Evolutionary conservation across 1,140 invertebrate species (phyloP), one percentile per base, ranked within the genome.

Genomic region (Drosophila obscura): DNA sequence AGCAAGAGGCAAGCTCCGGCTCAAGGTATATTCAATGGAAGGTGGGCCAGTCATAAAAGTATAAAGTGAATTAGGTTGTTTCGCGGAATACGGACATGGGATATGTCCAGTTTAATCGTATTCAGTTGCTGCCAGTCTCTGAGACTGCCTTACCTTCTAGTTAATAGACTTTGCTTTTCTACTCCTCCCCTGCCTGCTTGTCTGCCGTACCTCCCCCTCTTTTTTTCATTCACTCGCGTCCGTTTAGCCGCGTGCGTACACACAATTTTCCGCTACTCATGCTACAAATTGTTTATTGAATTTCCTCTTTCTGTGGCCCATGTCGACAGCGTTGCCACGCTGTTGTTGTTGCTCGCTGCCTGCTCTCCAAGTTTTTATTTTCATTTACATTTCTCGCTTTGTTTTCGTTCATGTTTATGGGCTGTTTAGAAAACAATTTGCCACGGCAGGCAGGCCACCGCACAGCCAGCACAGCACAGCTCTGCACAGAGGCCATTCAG

Each of bases 271-370:
- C 83, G 83, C 83, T 88, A 83, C 83, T 88, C 83, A 88, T 88
- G 83, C 85, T 88, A 80, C 83, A 88, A 88, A 88, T 88, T 88
- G 83, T 88, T 88, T 88, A 87, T 87, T 87, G 83, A 85, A 85
- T 85, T 85, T 85, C 82, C 82, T 85, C 82, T 84, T 85, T 63
- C 58, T 82, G 79, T 51, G 62, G 60, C 61, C 67, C 41, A 58
- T 60, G 73, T 55, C 52, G 59, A 50, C 55, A 41, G 35, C 35
- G 35, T 39, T 39, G 35, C 35, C 35, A 39, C 35, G 35, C 35
- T 13, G 35, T 39, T 41, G 51, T 35, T 58, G 65, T 35, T 68
- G 31, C 43, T 15, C 46, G 26, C 44, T 57, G 58, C 60, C 22
- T 53, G 55, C 63, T 61, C 77, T 69, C 77, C 81, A 71, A 79